Percentiles rank a stretch among this genome's conserved stretches.
These are phyloP conservation scores for Hydropotes inermis DNA, from an alignment of 2,113 vertebrate species.

Conservation along the genomic window DNA sequence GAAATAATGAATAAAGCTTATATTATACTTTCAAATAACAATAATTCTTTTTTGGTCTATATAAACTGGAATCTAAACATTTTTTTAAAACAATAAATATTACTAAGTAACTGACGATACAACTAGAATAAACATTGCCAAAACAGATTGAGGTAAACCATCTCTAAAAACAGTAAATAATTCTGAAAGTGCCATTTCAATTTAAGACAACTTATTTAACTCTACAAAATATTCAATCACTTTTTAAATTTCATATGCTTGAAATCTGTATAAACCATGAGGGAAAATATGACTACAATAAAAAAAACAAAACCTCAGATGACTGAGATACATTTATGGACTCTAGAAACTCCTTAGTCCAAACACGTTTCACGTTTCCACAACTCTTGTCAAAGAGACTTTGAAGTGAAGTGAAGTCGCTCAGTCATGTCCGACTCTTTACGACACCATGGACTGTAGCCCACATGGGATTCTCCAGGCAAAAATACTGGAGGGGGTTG, in stretches of 20 bases:
- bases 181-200: neutral
- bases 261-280: neutral
- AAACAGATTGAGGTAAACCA: neutral
- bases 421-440: no score
- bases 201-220: neutral
- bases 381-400: neutral
- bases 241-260: neutral
- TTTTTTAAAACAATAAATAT: neutral
- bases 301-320: neutral
- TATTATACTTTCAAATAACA: neutral
- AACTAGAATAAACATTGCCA: neutral
- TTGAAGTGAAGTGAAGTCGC: neutral
- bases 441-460: no score
- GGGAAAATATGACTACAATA: neutral
- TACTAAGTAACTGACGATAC: neutral
- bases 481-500: no score
- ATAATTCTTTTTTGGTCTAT: neutral
- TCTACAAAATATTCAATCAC: neutral
- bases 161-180: neutral
- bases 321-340: neutral
- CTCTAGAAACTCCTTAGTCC: neutral
- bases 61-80: neutral
- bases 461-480: no score
- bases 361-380: neutral
- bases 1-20: neutral